A percentile compares a stretch with the other conserved stretches of the same genome.
phyloP scores from a whole-genome alignment of 2,888 invertebrate genomes.

The Ecdyonurus torrentis region DNA sequence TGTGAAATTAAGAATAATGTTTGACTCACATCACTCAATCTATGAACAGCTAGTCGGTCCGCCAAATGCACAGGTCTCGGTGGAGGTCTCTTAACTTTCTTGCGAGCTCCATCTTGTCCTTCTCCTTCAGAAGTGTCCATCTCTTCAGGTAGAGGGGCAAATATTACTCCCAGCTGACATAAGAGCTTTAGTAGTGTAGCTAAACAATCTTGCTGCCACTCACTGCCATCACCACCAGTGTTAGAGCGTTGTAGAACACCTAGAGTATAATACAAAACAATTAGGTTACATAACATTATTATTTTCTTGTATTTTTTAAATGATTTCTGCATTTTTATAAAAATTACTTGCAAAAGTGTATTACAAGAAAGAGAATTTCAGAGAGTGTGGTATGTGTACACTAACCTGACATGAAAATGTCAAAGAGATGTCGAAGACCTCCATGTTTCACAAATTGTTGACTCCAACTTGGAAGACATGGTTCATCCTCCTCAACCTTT shows the following conservation, averaged over 20 bases:
- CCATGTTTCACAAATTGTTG: constrained; percentile 72
- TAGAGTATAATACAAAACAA: constrained; percentile 18
- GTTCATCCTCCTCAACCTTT: constrained; percentile 25
- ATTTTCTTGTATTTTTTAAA: neutral
- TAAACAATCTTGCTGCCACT: constrained; percentile 91
- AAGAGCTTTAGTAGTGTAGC: constrained; percentile 72
- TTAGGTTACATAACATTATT: neutral
- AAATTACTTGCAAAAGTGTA: no score
- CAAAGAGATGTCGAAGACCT: constrained; percentile 72
- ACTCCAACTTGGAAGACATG: constrained; percentile 39
- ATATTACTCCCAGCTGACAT: constrained; percentile 66
- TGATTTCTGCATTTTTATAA: no score
- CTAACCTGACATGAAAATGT: constrained; percentile 76
- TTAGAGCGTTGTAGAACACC: constrained; percentile 52
- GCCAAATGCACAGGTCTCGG: constrained; percentile 30
- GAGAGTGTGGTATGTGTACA: no score
- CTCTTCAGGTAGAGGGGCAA: constrained; percentile 17
- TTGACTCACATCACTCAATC: constrained; percentile 43
- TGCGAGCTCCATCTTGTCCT: constrained; percentile 10
- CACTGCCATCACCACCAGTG: constrained; percentile 52
- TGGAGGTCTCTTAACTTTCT: constrained; percentile 12
- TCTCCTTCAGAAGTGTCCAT: neutral
- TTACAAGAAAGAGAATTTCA: no score
- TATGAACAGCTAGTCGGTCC: constrained; percentile 51
- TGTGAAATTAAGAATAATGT: neutral